phyloP scores from a whole-genome alignment of 2,888 invertebrate genomes.

The Drosophila maculinotata region DNA sequence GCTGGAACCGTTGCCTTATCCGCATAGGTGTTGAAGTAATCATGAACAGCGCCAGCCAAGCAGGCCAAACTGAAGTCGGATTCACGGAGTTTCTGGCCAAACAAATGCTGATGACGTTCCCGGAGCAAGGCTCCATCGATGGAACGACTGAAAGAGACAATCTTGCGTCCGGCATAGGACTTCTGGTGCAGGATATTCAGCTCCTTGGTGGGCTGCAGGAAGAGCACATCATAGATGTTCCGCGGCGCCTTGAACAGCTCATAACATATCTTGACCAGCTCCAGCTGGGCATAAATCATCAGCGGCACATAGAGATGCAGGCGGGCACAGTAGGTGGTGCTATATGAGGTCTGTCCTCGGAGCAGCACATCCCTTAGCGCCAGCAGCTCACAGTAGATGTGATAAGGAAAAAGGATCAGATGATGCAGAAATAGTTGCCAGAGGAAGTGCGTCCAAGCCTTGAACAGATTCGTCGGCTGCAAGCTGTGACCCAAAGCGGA shows the following conservation, averaged over 20 bases:
- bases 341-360: conserved; percentile 75
- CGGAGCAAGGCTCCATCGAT: conserved; percentile 82
- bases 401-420: conserved; percentile 77
- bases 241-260: conserved; percentile 83
- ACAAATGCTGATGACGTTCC: conserved; percentile 69
- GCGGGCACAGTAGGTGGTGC: conserved; percentile 77
- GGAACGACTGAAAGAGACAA: conserved; percentile 83
- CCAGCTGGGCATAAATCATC: conserved; percentile 81
- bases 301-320: conserved; percentile 82
- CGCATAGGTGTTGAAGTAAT: conserved; percentile 78
- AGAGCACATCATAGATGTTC: conserved; percentile 83
- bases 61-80: conserved; percentile 83
- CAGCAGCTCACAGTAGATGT: conserved; percentile 75
- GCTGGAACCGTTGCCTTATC: conserved; percentile 69
- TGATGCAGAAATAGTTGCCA: conserved; percentile 82
- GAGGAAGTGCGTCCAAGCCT: conserved; percentile 77
- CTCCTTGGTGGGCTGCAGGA: conserved; percentile 80
- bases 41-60: conserved; percentile 81
- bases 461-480: conserved; percentile 85
- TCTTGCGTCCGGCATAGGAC: conserved; percentile 84
- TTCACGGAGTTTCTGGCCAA: conserved; percentile 75
- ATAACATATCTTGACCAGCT: conserved; percentile 78
- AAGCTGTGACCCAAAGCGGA: conserved; percentile 84
- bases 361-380: conserved; percentile 80
- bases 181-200: conserved; percentile 82